A percentile compares a stretch with the other conserved stretches of the same genome.
These are phyloP conservation scores for Macrotis lagotis DNA, from an alignment of 2,113 vertebrate genomes.

Conservation along the genomic window DNA sequence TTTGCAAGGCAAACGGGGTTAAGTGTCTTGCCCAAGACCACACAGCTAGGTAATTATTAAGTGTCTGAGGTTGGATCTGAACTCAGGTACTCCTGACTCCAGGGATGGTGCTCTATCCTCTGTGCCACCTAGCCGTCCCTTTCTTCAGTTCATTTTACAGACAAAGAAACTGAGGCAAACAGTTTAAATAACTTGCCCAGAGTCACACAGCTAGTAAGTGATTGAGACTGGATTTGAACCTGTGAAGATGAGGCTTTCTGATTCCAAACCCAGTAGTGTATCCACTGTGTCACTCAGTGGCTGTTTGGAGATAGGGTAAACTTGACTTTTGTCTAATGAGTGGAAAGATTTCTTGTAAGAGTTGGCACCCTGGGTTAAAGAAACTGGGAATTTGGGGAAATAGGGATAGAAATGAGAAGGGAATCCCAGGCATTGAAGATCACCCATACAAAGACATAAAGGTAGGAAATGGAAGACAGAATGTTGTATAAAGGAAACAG, in stretches of 20 bases:
- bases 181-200: not conserved
- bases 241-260: no score
- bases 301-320: not conserved
- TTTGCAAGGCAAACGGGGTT: no score
- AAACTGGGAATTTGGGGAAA: not conserved
- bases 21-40: no score
- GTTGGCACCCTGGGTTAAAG: not conserved
- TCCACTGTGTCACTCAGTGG: not conserved
- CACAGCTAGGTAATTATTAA: no score
- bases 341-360: not conserved
- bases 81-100: no score
- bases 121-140: no score
- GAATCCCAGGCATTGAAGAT: not conserved
- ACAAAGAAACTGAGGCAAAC: not conserved
- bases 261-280: not conserved
- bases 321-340: not conserved
- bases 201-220: not conserved
- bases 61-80: no score
- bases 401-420: not conserved
- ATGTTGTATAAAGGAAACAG: not conserved
- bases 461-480: not conserved
- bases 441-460: not conserved
- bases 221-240: not conserved
- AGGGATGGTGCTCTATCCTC: no score
- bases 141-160: not conserved